Conservation (phyloP, 2,888 invertebrate species). For the Cryptosula pallasiana region DNA sequence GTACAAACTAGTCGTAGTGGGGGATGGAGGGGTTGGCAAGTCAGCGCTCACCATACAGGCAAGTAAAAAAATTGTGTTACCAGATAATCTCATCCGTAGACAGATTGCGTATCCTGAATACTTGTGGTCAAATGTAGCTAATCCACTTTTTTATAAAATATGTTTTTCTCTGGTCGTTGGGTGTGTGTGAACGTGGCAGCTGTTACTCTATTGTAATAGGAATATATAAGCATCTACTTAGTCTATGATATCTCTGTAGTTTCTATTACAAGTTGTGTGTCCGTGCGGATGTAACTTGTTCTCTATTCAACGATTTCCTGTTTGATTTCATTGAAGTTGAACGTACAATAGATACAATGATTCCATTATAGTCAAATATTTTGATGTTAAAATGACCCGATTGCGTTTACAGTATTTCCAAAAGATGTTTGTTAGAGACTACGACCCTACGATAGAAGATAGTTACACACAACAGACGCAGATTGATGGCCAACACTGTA, state of each 20-base stretch:
- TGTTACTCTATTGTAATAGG: neutral
- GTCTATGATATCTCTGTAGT: neutral
- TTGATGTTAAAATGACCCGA: too few species aligned
- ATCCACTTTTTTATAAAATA: too few species aligned
- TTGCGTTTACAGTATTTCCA: constrained; percentile 76
- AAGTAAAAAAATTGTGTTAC: too few species aligned
- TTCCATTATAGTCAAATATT: neutral
- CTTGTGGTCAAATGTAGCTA: too few species aligned
- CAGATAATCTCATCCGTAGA: too few species aligned
- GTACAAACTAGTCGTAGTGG: constrained; percentile 86
- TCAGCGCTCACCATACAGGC: constrained; percentile 76
- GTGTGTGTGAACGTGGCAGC: neutral
- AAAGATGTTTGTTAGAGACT: constrained; percentile 87
- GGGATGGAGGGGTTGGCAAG: constrained; percentile 91
- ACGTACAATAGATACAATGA: neutral
- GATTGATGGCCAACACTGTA: constrained; percentile 86
- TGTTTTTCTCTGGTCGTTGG: too few species aligned
- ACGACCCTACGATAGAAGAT: constrained; percentile 93
- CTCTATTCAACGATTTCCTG: too few species aligned
- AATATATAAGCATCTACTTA: neutral
- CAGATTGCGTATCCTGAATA: too few species aligned
- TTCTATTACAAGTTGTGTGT: neutral
- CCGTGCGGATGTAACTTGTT: too few species aligned
- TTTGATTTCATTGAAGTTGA: too few species aligned
- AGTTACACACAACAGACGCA: constrained; percentile 90